A percentile compares a stretch with the other conserved stretches of the same genome.
Conservation (phyloP, 2,797 vertebrate species). For the Telmatherina bonti region DNA sequence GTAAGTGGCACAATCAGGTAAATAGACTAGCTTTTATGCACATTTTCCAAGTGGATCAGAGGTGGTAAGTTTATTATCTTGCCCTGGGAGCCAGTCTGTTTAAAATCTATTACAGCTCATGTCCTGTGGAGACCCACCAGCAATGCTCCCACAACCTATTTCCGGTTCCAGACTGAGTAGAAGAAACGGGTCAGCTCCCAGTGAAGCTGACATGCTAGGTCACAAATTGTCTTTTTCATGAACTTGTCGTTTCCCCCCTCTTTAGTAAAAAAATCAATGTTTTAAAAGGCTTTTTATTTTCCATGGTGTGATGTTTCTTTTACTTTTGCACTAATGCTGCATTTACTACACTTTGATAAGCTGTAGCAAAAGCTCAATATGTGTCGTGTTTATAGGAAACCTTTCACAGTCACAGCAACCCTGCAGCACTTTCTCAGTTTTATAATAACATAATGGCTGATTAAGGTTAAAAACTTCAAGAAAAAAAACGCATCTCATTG, state of each 20-base stretch:
- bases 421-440: neutral
- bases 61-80: conserved; percentile 48
- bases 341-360: neutral
- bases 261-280: conserved; percentile 4
- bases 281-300: conserved; percentile 1
- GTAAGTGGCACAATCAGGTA: conserved; percentile 45
- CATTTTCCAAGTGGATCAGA: conserved; percentile 53
- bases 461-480: neutral
- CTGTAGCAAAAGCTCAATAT: neutral
- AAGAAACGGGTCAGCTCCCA: conserved; percentile 69
- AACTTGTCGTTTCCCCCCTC: conserved; percentile 33
- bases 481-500: neutral
- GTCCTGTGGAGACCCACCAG: conserved; percentile 69
- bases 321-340: neutral
- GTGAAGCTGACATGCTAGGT: conserved; percentile 61
- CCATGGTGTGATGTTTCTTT: neutral
- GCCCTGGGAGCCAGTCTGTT: conserved; percentile 60
- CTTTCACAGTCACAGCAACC: neutral
- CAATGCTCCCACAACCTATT: conserved; percentile 63
- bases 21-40: conserved; percentile 48
- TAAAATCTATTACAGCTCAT: conserved; percentile 67
- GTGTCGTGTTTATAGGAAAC: neutral
- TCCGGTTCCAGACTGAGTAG: conserved; percentile 49
- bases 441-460: neutral
- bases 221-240: conserved; percentile 42